Evolutionary conservation across 2,113 vertebrate genomes (phyloP).

Genomic region (Carassius auratus): DNA sequence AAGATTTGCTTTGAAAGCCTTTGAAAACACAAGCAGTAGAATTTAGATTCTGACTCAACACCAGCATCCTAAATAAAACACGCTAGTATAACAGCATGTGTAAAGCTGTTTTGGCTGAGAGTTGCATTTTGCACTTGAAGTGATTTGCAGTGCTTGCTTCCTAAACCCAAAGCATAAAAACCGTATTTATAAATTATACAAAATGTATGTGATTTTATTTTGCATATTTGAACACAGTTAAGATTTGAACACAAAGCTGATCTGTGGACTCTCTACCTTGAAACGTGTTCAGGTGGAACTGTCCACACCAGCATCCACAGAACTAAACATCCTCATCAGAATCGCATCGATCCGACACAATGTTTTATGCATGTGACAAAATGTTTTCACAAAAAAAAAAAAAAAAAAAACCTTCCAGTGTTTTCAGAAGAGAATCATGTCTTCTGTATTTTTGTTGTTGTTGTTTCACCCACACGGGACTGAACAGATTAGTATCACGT

Average conservation of each 20-base stretch:
- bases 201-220: background rate
- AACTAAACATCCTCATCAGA: background rate
- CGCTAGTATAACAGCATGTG: background rate
- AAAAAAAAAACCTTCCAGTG: background rate
- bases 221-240: background rate
- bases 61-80: slow-evolving; percentile 9
- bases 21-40: background rate
- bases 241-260: background rate
- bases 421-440: slow-evolving; percentile 28
- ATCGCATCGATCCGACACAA: background rate
- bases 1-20: slow-evolving; percentile 1
- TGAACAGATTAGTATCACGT: slow-evolving; percentile 46
- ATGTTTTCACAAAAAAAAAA: slow-evolving; percentile 21
- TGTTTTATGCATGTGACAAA: slow-evolving; percentile 15
- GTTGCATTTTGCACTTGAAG: background rate
- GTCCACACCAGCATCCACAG: background rate
- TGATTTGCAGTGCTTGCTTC: slow-evolving; percentile 1
- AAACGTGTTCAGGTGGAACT: background rate
- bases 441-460: slow-evolving; percentile 29
- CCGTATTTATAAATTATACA: background rate
- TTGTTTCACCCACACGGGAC: slow-evolving; percentile 33
- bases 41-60: background rate
- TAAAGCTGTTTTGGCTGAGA: background rate
- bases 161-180: background rate
- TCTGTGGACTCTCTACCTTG: no score